These are phyloP conservation scores for Melanerpes formicivorus DNA, from an alignment of 2,113 vertebrate species.

Conservation along the genomic window DNA sequence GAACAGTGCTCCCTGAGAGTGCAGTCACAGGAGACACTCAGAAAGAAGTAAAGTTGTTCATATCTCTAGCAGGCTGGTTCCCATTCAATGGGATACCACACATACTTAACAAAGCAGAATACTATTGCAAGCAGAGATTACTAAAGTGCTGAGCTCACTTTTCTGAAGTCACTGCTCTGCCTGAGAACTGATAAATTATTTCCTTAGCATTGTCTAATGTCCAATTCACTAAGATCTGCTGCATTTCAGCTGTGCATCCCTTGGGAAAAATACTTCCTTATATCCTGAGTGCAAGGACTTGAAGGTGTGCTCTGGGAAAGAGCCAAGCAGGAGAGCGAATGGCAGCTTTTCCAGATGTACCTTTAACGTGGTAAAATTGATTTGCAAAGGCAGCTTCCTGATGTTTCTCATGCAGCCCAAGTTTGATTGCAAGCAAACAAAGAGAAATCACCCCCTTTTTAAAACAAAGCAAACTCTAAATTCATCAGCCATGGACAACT, in stretches of 20 bases:
- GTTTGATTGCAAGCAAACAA: not conserved
- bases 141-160: not conserved
- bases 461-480: not conserved
- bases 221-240: not conserved
- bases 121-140: not conserved
- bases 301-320: not conserved
- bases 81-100: not conserved
- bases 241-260: not conserved
- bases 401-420: not conserved
- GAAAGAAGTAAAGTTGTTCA: not conserved
- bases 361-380: not conserved
- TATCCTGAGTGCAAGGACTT: not conserved
- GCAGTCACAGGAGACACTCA: not conserved
- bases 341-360: not conserved
- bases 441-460: not conserved
- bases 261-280: not conserved
- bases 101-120: not conserved
- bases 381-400: not conserved
- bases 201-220: not conserved
- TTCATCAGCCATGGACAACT: not conserved
- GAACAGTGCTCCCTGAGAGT: not conserved
- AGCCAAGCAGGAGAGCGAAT: not conserved
- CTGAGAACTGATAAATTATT: not conserved
- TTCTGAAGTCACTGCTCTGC: not conserved
- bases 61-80: not conserved